phyloP scores from a whole-genome alignment of 1,140 invertebrate species.

The Aphidius ervi region DNA sequence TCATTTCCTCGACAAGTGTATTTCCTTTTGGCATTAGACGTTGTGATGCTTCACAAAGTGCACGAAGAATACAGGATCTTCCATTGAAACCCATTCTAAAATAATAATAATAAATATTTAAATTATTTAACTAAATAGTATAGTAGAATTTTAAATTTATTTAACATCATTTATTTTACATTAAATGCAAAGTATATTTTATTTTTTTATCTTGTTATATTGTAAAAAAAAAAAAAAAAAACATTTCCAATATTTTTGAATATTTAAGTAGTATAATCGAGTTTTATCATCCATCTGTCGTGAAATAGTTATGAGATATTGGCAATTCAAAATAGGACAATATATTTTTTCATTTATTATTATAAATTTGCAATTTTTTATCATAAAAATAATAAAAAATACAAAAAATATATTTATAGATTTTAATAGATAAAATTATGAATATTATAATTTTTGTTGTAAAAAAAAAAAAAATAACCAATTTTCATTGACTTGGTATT shows the following conservation, averaged over 20 bases:
- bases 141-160: background rate
- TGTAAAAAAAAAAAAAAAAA: conserved; percentile 1
- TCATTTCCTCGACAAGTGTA: conserved; percentile 67
- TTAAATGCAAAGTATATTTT: conserved; percentile 1
- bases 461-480: too few species aligned
- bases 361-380: too few species aligned
- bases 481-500: too few species aligned
- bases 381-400: too few species aligned
- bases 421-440: too few species aligned
- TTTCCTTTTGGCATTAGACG: conserved; percentile 58
- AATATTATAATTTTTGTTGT: too few species aligned
- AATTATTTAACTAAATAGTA: background rate
- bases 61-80: conserved; percentile 61
- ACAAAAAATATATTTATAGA: too few species aligned
- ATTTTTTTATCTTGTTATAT: background rate
- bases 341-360: too few species aligned
- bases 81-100: conserved; percentile 68
- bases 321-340: too few species aligned
- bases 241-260: background rate
- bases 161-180: background rate
- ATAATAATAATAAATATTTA: conserved; percentile 19
- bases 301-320: conserved; percentile 1
- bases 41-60: conserved; percentile 67
- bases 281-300: background rate
- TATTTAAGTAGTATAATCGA: background rate